Evolutionary conservation across 1,140 invertebrate species (phyloP).

Genomic region (Nomia melanderi): DNA sequence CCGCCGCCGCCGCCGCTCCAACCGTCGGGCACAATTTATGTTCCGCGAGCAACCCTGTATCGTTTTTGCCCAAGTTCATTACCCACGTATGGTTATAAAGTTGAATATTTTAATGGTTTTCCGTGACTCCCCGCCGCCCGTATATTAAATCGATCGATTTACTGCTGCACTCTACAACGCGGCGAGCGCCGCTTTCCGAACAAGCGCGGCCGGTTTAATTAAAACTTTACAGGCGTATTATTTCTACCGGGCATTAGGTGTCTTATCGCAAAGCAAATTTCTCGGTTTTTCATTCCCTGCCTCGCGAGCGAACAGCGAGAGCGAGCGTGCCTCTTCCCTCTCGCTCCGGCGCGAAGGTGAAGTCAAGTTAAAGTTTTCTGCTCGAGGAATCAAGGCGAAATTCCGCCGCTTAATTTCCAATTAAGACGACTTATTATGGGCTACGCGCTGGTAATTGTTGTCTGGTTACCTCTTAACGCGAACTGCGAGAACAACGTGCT

Average conservation of each 20-base stretch:
- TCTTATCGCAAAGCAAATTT: constrained; percentile 2
- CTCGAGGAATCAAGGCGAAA: not conserved
- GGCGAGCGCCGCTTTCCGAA: not conserved
- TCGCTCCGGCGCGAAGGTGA: too few species aligned
- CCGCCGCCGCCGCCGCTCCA: not conserved
- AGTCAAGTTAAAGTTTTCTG: constrained; percentile 7
- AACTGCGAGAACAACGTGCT: too few species aligned
- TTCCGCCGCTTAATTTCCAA: constrained; percentile 3
- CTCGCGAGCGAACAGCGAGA: too few species aligned
- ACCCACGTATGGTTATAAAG: not conserved
- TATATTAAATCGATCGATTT: constrained; percentile 22
- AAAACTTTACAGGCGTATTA: not conserved
- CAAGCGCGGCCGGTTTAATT: not conserved
- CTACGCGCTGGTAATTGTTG: not conserved
- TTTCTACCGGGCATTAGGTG: not conserved
- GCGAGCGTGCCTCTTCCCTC: too few species aligned
- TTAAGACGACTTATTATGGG: not conserved
- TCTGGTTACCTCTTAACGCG: too few species aligned
- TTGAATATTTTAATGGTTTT: constrained; percentile 22
- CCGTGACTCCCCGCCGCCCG: not conserved
- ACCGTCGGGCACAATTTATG: not conserved
- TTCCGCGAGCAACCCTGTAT: not conserved
- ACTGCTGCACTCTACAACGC: not conserved
- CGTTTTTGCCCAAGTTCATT: constrained; percentile 3
- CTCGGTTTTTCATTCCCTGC: not conserved